Conservation (phyloP, 2,888 invertebrate species). For the Cyclophora punctaria region DNA sequence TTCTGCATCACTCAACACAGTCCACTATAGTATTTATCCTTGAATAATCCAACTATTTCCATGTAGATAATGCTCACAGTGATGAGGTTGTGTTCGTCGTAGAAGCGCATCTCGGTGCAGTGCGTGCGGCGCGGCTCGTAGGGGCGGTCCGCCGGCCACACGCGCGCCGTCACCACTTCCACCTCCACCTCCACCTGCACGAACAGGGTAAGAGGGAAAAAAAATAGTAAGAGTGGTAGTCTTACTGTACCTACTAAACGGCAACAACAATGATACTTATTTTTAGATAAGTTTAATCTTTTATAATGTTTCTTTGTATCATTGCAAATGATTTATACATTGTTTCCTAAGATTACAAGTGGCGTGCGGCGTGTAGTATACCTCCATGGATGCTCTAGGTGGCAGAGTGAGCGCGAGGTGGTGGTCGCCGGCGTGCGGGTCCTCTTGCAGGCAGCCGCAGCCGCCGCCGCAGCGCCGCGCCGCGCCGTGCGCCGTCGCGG, state of each 20-base stretch:
- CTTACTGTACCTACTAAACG: background rate
- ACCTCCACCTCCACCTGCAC: slow-evolving; percentile 37
- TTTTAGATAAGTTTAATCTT: background rate
- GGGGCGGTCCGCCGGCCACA: slow-evolving; percentile 21
- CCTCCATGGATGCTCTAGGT: slow-evolving; percentile 35
- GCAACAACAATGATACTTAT: background rate
- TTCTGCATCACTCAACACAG: slow-evolving; percentile 21
- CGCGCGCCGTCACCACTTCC: slow-evolving; percentile 20
- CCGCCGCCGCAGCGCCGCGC: slow-evolving; percentile 6
- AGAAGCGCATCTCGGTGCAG: slow-evolving; percentile 26
- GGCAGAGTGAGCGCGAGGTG: slow-evolving; percentile 20
- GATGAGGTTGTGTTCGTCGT: slow-evolving; percentile 23
- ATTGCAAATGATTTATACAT: no score
- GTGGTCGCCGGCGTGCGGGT: background rate
- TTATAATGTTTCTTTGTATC: no score
- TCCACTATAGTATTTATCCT: background rate
- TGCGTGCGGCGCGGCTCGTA: background rate
- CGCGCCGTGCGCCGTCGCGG: slow-evolving; percentile 17
- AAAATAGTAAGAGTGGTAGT: no score
- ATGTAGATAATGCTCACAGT: background rate
- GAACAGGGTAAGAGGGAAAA: no score
- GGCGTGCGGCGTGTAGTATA: slow-evolving; percentile 3
- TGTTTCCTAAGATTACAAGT: background rate
- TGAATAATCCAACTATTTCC: background rate
- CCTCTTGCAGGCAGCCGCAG: slow-evolving; percentile 8